A percentile compares a stretch with the other conserved stretches of the same genome.
These are phyloP conservation scores for Poliocrania exsul DNA, from an alignment of 2,797 vertebrate species.

Conservation along the genomic window DNA sequence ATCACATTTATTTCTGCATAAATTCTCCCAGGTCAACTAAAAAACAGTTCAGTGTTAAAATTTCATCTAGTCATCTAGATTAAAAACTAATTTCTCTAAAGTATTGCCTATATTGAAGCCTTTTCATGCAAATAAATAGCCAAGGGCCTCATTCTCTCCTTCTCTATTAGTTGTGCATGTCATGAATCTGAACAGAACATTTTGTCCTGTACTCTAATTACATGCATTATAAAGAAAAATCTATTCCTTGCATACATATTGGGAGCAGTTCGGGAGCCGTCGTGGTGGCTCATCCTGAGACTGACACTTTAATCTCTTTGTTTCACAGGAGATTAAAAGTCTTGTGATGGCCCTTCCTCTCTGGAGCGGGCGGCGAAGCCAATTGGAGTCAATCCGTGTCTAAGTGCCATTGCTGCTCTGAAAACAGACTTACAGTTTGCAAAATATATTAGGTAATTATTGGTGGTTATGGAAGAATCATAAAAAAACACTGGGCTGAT, in stretches of 20 bases:
- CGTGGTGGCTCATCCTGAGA: conserved; percentile 73
- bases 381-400: conserved; percentile 63
- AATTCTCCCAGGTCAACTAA: conserved; percentile 86
- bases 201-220: conserved; percentile 84
- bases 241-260: conserved; percentile 70
- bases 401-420: conserved; percentile 54
- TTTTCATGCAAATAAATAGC: conserved; percentile 92
- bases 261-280: conserved; percentile 52
- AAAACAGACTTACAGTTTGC: conserved; percentile 63
- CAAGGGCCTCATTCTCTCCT: conserved; percentile 78
- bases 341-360: conserved; percentile 40
- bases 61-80: conserved; percentile 92
- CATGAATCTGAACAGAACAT: conserved; percentile 80
- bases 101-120: conserved; percentile 82
- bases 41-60: conserved; percentile 87
- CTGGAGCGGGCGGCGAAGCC: conserved; percentile 53
- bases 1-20: conserved; percentile 84
- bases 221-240: conserved; percentile 79
- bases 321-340: conserved; percentile 78
- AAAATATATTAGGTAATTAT: conserved; percentile 69
- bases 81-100: conserved; percentile 95
- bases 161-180: conserved; percentile 79
- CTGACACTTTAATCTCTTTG: conserved; percentile 79
- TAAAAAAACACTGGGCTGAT: conserved; percentile 38
- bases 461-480: conserved; percentile 11